Evolutionary conservation across 2,797 vertebrate species (phyloP), one percentile per base, ranked within the genome.

Genomic region (Setipinna tenuifilis): DNA sequence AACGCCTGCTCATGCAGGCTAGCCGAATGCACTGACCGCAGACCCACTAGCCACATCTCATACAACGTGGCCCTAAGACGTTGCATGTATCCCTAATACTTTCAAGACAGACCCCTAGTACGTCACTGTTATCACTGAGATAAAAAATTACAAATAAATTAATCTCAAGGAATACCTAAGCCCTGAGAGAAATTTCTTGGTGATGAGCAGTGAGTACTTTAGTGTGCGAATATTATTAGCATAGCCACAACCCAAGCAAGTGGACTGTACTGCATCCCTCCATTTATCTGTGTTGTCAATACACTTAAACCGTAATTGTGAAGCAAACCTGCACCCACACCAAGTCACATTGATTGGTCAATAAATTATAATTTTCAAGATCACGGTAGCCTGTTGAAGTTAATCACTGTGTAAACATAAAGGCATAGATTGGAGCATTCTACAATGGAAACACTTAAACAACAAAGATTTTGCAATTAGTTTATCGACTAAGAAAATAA

Each of bases 401-500:
- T 94, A 95, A 93, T 93, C 91, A 88, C 91, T 92, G 91, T 94
- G 95, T 95, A 94, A 94, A 95, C 94, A 94, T 12, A 44, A 41
- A 93, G 92, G 92, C 92, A 93, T 91, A 95, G 95, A 93, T 94
- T 91, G 94, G 89, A 92, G 91, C 93, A 93, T 93, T 93, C 94
- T 93, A 92, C 89, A 93, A 92, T 90, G 92, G 93, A 93, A 93
- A 93, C 92, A 92, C 87, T 90, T 88, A 92, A 91, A 91, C 91
- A 89, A 91, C 92, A 91, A 94, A 96, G 95, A 95, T 96, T 95
- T 95, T 95, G 95, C 96, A 95, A 96, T 96, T 96, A 96, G 94
- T 90, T 94, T 95, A 96, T 96, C 95, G 96, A 96, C 96, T 95
- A 95, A 95, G 65, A 95, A 93, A 95, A 96, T 95, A 96, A 95